phyloP scores from a whole-genome alignment of 2,113 vertebrate genomes.

The Crocuta crocuta region DNA sequence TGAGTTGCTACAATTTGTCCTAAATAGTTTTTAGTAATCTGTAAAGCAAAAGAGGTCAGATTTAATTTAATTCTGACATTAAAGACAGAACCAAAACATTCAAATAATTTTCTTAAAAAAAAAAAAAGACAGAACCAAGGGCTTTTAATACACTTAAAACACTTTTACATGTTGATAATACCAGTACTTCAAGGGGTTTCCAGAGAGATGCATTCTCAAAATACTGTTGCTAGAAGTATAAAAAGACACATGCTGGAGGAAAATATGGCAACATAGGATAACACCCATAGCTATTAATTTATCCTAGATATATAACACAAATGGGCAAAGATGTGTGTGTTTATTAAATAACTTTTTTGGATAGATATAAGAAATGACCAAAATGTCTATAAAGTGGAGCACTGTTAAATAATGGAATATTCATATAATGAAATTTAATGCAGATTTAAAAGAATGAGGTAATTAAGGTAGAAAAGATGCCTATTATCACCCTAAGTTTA shows the following conservation, averaged over 20 bases:
- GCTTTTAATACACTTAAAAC: conserved; percentile 5
- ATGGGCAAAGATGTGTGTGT: not conserved
- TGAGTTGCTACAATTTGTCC: not conserved
- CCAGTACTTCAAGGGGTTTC: not conserved
- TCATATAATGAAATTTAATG: not conserved
- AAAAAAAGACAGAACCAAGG: not conserved
- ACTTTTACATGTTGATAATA: not conserved
- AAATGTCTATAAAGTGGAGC: conserved; percentile 4
- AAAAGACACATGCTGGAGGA: not conserved
- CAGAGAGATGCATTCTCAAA: not conserved
- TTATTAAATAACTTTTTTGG: not conserved
- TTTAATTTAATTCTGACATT: conserved; percentile 20
- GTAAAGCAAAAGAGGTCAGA: not conserved
- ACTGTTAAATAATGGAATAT: not conserved
- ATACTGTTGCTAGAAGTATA: not conserved
- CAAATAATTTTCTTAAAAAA: too few species aligned
- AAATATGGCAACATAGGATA: not conserved
- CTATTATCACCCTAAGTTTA: not conserved
- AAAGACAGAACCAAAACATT: not conserved
- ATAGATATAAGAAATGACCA: conserved; percentile 15
- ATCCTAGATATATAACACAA: conserved; percentile 31
- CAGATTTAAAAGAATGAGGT: conserved; percentile 21
- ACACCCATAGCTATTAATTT: not conserved
- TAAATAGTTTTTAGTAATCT: conserved; percentile 33
- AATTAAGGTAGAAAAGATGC: not conserved